Percentiles rank a stretch among this genome's conserved stretches.
Evolutionary conservation across 2,797 vertebrate species (phyloP).

Genomic region (Darevskia nairensis): DNA sequence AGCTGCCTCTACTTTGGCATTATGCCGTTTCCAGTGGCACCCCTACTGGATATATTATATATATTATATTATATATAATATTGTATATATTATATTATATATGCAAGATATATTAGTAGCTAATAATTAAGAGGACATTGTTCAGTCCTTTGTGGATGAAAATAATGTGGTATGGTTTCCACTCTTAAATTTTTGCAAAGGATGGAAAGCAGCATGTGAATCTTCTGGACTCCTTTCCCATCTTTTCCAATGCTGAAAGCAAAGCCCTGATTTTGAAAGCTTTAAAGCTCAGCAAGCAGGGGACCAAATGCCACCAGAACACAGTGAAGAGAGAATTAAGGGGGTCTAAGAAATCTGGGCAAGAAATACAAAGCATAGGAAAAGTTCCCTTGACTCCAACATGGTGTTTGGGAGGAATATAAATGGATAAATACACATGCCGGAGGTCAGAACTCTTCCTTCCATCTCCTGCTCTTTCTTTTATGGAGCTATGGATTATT

Average conservation of each 20-base stretch:
- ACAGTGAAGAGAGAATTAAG: not conserved
- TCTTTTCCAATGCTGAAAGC: slow-evolving; percentile 11
- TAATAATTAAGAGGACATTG: not conserved
- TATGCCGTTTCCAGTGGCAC: not conserved
- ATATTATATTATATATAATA: no score
- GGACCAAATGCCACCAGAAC: slow-evolving; percentile 22
- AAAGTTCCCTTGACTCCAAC: slow-evolving; percentile 23
- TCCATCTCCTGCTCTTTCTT: not conserved
- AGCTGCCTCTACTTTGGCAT: not conserved
- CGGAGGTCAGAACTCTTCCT: not conserved
- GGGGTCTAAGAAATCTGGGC: not conserved
- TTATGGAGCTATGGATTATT: slow-evolving; percentile 9
- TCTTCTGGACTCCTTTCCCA: not conserved
- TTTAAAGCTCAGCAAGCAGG: not conserved
- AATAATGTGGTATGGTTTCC: not conserved
- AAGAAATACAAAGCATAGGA: slow-evolving; percentile 30
- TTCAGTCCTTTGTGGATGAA: not conserved
- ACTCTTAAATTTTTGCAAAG: slow-evolving; percentile 21
- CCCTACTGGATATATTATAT: no score
- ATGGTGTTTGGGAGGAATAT: slow-evolving; percentile 18
- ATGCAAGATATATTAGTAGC: not conserved
- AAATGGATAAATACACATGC: slow-evolving; percentile 10
- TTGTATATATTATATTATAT: not conserved
- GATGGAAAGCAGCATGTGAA: not conserved
- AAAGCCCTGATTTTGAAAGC: slow-evolving; percentile 26